Conservation (phyloP, 2,797 vertebrate genomes). For the Lepidocolaptes lacrymiger region DNA sequence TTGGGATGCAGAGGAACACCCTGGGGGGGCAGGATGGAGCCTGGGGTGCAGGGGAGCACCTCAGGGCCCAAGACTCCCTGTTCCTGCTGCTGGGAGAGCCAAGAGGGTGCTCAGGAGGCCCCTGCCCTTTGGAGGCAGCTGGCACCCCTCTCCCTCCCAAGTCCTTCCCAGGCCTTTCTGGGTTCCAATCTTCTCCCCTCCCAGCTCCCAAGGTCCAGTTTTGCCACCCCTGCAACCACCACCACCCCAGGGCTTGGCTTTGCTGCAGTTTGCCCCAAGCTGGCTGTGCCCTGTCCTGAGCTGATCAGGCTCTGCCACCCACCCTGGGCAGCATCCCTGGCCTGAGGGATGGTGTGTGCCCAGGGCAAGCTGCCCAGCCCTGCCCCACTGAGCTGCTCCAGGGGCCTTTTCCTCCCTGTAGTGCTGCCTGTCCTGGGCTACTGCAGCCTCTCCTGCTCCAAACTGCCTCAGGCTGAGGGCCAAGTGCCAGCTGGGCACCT, state of each 20-base stretch:
- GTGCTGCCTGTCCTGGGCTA: not conserved
- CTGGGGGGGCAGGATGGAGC: not conserved
- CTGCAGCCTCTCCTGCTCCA: not conserved
- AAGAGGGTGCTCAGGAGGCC: not conserved
- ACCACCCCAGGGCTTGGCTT: not conserved
- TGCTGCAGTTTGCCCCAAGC: not conserved
- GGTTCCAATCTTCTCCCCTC: not conserved
- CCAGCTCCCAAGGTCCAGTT: not conserved
- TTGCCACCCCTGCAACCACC: rapidly evolving
- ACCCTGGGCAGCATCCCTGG: not conserved
- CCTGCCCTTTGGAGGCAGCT: not conserved
- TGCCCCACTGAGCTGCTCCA: rapidly evolving
- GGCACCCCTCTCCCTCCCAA: not conserved
- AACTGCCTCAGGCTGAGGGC: rapidly evolving
- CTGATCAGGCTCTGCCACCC: not conserved
- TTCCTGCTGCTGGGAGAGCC: not conserved
- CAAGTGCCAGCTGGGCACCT: rapidly evolving
- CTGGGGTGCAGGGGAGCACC: not conserved
- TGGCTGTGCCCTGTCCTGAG: not conserved
- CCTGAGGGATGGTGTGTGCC: not conserved
- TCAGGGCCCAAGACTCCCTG: not conserved
- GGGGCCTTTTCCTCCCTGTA: not conserved
- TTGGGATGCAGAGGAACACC: not conserved
- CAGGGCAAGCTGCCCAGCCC: not conserved
- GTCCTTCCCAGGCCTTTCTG: not conserved